phyloP scores from a whole-genome alignment of 2,888 invertebrate species.

The Hypsopygia costalis region DNA sequence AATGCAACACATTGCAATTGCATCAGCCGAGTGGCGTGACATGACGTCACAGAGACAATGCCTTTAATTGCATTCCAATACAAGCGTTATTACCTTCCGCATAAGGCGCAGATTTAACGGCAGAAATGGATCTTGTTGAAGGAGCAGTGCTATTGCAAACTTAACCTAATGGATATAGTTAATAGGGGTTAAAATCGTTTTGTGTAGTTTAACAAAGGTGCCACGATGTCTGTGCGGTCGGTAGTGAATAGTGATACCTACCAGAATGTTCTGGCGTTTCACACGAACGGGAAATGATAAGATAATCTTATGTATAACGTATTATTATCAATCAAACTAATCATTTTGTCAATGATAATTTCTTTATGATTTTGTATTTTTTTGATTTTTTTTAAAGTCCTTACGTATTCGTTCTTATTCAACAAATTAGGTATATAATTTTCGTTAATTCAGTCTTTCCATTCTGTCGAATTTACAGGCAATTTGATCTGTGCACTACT shows the following conservation, averaged over 20 bases:
- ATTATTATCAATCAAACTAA: too few relatives aligned
- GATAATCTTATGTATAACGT: not conserved
- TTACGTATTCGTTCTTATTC: too few relatives aligned
- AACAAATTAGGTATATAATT: too few relatives aligned
- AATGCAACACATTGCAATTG: conserved; percentile 11
- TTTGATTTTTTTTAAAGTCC: too few relatives aligned
- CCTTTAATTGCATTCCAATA: not conserved
- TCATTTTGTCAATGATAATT: too few relatives aligned
- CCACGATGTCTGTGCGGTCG: conserved; percentile 14
- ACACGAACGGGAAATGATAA: not conserved
- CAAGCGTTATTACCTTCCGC: not conserved
- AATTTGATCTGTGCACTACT: too few relatives aligned
- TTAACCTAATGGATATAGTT: not conserved
- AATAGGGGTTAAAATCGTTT: not conserved
- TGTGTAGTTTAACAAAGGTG: conserved; percentile 10
- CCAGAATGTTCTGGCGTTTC: conserved; percentile 3
- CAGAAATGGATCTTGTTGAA: too few relatives aligned
- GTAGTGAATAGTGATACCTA: conserved; percentile 3
- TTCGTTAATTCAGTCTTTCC: too few relatives aligned
- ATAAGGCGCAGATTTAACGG: not conserved
- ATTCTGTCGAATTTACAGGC: too few relatives aligned
- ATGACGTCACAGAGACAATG: conserved; percentile 9
- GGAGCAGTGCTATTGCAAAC: not conserved
- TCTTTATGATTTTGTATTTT: too few relatives aligned
- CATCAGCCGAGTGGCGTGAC: conserved; percentile 16